Percentiles rank a stretch among this genome's conserved stretches.
These are phyloP conservation scores for Delia radicum DNA, from an alignment of 1,140 invertebrate genomes.

Conservation along the genomic window DNA sequence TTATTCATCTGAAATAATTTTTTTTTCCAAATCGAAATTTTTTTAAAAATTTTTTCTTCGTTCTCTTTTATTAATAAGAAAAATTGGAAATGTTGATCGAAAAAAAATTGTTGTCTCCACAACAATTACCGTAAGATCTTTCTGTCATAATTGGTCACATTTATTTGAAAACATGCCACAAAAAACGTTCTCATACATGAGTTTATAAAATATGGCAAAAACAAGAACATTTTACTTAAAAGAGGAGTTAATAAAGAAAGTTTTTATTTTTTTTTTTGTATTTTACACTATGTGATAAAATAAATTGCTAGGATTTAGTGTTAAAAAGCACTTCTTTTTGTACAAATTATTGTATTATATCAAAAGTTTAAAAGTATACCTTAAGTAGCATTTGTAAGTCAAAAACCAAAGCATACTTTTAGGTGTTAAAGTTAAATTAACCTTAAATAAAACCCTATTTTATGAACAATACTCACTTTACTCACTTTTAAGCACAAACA, in stretches of 20 bases:
- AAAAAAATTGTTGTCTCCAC: too few relatives aligned
- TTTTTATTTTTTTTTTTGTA: neutral
- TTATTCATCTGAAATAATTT: too few relatives aligned
- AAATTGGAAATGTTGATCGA: too few relatives aligned
- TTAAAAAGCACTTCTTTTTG: neutral
- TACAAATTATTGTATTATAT: constrained; percentile 2
- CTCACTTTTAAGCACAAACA: neutral
- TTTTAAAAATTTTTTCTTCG: too few relatives aligned
- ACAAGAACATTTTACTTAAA: neutral
- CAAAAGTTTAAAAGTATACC: neutral
- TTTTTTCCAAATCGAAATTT: too few relatives aligned
- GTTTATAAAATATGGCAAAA: neutral
- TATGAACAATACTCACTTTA: neutral
- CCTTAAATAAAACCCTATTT: neutral
- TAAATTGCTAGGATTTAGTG: neutral
- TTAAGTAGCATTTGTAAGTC: constrained; percentile 1
- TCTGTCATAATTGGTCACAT: neutral
- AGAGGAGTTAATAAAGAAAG: neutral
- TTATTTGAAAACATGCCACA: too few relatives aligned
- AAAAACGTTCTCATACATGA: neutral
- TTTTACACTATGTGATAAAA: neutral
- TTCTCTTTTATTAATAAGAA: too few relatives aligned
- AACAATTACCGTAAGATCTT: too few relatives aligned
- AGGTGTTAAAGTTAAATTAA: constrained; percentile 15
- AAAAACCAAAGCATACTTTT: constrained; percentile 12